Percentiles rank a stretch among this genome's conserved stretches.
Conservation (phyloP, 2,113 vertebrate genomes). For the Forbesichthys papilliferus region DNA sequence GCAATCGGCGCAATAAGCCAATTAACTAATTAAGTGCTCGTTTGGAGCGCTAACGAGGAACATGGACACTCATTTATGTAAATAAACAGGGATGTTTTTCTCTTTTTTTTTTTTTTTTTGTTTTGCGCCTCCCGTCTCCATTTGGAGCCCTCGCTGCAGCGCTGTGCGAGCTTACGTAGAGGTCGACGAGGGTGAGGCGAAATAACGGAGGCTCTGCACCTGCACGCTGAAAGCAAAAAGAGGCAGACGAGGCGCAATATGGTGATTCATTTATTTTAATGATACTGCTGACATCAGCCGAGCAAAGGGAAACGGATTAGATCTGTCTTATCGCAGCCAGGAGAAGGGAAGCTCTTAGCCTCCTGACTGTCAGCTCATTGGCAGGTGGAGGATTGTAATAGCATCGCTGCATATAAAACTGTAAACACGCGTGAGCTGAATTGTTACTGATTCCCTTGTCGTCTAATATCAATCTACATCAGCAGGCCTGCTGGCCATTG, state of each 20-base stretch:
- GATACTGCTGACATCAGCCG: constrained; percentile 61
- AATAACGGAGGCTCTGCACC: constrained; percentile 22
- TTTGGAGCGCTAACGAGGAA: constrained; percentile 74
- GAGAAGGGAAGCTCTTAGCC: constrained; percentile 46
- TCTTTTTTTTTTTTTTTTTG: constrained; percentile 5
- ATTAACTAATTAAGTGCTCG: constrained; percentile 79
- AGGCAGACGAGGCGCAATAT: constrained; percentile 50
- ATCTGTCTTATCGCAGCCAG: constrained; percentile 57
- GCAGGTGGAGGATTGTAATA: constrained; percentile 45
- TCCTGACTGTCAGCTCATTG: constrained; percentile 58
- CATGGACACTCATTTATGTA: constrained; percentile 74
- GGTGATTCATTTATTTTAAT: constrained; percentile 69
- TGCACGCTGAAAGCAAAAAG: constrained; percentile 22
- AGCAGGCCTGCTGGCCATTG: constrained; percentile 42
- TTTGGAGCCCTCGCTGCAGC: constrained; percentile 32
- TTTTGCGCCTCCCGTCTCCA: constrained; percentile 1
- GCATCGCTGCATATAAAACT: constrained; percentile 56
- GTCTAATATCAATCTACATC: constrained; percentile 59
- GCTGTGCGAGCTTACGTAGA: constrained; percentile 36
- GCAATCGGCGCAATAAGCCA: constrained; percentile 71
- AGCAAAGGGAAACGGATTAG: constrained; percentile 50
- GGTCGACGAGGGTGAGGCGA: constrained; percentile 54
- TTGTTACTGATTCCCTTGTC: constrained; percentile 57
- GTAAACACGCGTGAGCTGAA: constrained; percentile 53
- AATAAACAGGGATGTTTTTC: constrained; percentile 60